Percentiles rank a stretch among this genome's conserved stretches.
These are phyloP conservation scores for Beris morrisii DNA, from an alignment of 2,888 invertebrate genomes.

Conservation along the genomic window DNA sequence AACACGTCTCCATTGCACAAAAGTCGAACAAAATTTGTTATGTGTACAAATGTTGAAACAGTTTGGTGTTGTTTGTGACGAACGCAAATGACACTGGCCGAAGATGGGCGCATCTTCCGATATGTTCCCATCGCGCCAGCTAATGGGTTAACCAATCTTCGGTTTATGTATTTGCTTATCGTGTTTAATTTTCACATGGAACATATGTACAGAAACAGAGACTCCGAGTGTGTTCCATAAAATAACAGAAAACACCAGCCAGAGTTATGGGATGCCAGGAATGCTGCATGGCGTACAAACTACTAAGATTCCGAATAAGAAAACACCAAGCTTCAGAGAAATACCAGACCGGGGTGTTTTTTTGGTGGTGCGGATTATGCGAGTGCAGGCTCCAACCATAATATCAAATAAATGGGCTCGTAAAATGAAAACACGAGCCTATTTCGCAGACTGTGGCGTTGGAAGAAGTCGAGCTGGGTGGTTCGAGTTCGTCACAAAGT, in stretches of 20 bases:
- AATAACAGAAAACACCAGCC: constrained; percentile 17
- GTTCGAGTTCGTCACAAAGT: background rate
- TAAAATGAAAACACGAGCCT: constrained; percentile 35
- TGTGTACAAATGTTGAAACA: constrained; percentile 1
- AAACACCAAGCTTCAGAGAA: too few relatives aligned
- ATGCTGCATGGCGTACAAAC: too few relatives aligned
- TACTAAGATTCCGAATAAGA: too few relatives aligned
- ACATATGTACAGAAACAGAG: constrained; percentile 25
- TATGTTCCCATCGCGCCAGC: constrained; percentile 12
- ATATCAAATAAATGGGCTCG: constrained; percentile 29
- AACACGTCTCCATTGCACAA: background rate
- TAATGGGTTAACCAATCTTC: constrained; percentile 26
- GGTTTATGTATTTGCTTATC: background rate
- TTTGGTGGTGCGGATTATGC: constrained; percentile 1
- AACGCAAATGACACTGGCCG: too few relatives aligned
- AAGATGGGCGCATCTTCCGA: constrained; percentile 6
- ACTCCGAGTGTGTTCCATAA: constrained; percentile 24
- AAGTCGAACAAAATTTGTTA: background rate
- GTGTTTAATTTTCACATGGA: constrained; percentile 32
- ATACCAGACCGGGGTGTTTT: too few relatives aligned
- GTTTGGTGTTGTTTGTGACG: too few relatives aligned
- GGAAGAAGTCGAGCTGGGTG: constrained; percentile 15
- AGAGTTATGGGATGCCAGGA: too few relatives aligned
- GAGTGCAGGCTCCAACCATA: constrained; percentile 14
- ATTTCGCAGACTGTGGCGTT: constrained; percentile 4